Evolutionary conservation across 2,113 vertebrate species (phyloP).

Genomic region (Opisthocomus hoazin): DNA sequence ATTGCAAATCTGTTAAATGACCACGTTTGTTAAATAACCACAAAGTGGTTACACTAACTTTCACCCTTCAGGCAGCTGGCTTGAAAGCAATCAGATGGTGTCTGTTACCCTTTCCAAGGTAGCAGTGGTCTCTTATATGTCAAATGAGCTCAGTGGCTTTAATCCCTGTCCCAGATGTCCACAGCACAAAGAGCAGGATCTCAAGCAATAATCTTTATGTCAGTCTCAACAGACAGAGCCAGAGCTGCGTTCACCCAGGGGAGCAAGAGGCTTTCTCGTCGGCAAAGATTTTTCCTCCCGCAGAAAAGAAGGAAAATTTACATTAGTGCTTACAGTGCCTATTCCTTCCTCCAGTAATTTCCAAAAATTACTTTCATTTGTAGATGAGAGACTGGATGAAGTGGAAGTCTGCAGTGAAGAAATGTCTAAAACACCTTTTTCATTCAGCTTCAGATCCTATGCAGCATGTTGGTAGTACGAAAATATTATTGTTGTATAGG

Average conservation of each 20-base stretch:
- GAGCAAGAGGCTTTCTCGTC: background rate
- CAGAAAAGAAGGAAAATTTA: background rate
- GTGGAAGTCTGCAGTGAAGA: background rate
- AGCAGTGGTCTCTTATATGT: background rate
- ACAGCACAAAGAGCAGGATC: slow-evolving; percentile 35
- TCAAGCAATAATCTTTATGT: slow-evolving; percentile 36
- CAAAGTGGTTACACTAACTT: background rate
- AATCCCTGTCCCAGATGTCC: slow-evolving; percentile 43
- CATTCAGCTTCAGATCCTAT: background rate
- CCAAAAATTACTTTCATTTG: background rate
- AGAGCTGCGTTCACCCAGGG: background rate
- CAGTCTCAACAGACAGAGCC: slow-evolving; percentile 25
- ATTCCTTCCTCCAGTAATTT: background rate
- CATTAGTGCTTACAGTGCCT: background rate
- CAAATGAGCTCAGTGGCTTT: slow-evolving; percentile 25
- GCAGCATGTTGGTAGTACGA: background rate
- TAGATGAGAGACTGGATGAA: background rate
- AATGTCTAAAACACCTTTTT: background rate
- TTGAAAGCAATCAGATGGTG: slow-evolving; percentile 12
- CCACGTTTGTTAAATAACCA: background rate
- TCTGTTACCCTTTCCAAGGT: slow-evolving; percentile 28
- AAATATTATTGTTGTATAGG: background rate
- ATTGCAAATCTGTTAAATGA: background rate
- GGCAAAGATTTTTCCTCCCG: background rate
- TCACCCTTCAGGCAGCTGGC: background rate